Evolutionary conservation across 2,888 invertebrate species (phyloP).

Genomic region (Lycaena phlaeas): DNA sequence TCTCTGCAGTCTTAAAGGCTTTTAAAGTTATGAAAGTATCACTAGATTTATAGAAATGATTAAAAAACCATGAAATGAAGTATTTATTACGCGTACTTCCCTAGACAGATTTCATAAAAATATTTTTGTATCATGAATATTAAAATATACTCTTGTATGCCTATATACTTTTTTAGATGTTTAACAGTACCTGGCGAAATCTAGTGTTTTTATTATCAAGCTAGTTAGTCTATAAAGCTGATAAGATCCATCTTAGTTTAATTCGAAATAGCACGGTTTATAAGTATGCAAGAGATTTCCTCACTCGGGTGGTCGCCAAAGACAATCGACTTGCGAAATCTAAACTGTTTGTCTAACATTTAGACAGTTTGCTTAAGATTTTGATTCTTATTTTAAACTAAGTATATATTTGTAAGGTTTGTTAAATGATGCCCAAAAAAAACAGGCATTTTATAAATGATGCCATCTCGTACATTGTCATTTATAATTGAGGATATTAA

Average conservation of each 20-base stretch:
- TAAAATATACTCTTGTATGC: no score
- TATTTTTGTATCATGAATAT: no score
- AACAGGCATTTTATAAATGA: not conserved
- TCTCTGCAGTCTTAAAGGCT: no score
- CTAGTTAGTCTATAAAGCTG: no score
- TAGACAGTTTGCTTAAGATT: conserved; percentile 10
- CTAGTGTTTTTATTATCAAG: no score
- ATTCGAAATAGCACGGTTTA: conserved; percentile 1
- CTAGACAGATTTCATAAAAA: no score
- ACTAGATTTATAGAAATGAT: no score
- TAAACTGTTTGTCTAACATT: conserved; percentile 8
- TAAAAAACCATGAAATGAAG: no score
- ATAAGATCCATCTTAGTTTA: not conserved
- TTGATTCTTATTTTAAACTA: conserved; percentile 5
- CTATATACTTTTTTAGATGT: no score
- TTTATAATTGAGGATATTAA: not conserved
- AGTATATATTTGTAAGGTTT: not conserved
- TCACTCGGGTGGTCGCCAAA: conserved; percentile 40
- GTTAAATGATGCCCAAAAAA: conserved; percentile 9
- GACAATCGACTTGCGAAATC: conserved; percentile 31
- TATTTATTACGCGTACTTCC: no score
- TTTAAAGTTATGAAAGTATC: no score
- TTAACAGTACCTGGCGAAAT: no score
- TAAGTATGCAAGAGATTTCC: conserved; percentile 35
- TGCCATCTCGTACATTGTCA: not conserved